phyloP scores from a whole-genome alignment of 2,797 vertebrate genomes.

The Craterocephalus amniculus region DNA sequence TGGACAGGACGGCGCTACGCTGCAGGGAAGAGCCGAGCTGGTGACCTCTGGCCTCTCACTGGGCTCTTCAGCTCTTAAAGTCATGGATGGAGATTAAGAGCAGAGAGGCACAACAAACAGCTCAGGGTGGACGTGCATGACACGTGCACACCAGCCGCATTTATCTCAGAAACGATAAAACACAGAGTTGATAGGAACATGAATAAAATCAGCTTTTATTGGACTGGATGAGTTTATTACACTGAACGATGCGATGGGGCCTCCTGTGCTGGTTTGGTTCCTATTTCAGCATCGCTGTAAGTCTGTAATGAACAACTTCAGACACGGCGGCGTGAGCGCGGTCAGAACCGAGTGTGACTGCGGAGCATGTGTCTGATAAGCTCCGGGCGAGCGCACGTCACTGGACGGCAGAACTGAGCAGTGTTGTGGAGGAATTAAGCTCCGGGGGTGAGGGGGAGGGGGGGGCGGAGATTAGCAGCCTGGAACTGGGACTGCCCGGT shows the following conservation, averaged over 20 bases:
- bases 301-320: too few species aligned
- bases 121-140: slow-evolving; percentile 24
- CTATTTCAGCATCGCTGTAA: not conserved
- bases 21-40: slow-evolving; percentile 43
- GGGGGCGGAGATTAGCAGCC: slow-evolving; percentile 68
- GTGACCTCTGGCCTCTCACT: slow-evolving; percentile 57
- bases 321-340: too few species aligned
- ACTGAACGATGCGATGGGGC: too few species aligned
- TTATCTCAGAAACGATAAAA: not conserved
- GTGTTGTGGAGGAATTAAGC: slow-evolving; percentile 64
- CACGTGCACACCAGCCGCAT: not conserved
- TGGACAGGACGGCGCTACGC: slow-evolving; percentile 60
- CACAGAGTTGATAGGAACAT: not conserved
- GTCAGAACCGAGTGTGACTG: slow-evolving; percentile 41
- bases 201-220: not conserved
- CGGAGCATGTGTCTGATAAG: slow-evolving; percentile 63
- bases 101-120: slow-evolving; percentile 45
- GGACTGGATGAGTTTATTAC: not conserved
- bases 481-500: slow-evolving; percentile 64
- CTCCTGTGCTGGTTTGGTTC: too few species aligned
- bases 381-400: slow-evolving; percentile 55
- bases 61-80: slow-evolving; percentile 51
- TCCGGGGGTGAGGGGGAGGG: slow-evolving; percentile 39
- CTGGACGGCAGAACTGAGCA: slow-evolving; percentile 69
- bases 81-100: slow-evolving; percentile 57